Evolutionary conservation across 2,888 invertebrate genomes (phyloP).

Genomic region (Endotricha flammealis): DNA sequence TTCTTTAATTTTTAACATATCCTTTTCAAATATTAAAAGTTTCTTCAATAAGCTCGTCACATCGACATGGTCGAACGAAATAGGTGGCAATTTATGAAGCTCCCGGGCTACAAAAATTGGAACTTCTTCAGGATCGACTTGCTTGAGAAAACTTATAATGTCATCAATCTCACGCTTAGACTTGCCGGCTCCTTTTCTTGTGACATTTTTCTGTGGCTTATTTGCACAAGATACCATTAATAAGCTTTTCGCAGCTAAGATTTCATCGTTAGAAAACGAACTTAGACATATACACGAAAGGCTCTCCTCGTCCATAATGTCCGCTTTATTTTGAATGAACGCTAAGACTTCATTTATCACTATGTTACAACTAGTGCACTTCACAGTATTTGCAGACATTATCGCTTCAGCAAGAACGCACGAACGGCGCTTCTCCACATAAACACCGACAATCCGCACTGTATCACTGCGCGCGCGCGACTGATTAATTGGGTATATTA

Average conservation of each 20-base stretch:
- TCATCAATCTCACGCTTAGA: not conserved
- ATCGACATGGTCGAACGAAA: not conserved
- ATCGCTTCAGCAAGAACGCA: not conserved
- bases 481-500: no score
- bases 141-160: not conserved
- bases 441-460: no score
- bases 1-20: not conserved
- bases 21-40: not conserved
- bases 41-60: not conserved
- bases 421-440: no score
- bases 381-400: slow-evolving; percentile 2
- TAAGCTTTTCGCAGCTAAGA: not conserved
- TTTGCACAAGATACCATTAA: not conserved
- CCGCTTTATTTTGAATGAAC: slow-evolving; percentile 10
- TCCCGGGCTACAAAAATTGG: slow-evolving; percentile 1
- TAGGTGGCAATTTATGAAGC: not conserved
- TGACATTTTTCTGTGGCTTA: not conserved
- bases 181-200: not conserved
- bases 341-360: slow-evolving; percentile 11
- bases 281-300: not conserved
- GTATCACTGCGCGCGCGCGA: no score
- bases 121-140: not conserved
- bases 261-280: not conserved
- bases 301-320: slow-evolving; percentile 8
- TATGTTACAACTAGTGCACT: slow-evolving; percentile 12